Base-by-base conservation (phyloP, 1,140 invertebrate genomes). In the Cydia pomonella region DNA sequence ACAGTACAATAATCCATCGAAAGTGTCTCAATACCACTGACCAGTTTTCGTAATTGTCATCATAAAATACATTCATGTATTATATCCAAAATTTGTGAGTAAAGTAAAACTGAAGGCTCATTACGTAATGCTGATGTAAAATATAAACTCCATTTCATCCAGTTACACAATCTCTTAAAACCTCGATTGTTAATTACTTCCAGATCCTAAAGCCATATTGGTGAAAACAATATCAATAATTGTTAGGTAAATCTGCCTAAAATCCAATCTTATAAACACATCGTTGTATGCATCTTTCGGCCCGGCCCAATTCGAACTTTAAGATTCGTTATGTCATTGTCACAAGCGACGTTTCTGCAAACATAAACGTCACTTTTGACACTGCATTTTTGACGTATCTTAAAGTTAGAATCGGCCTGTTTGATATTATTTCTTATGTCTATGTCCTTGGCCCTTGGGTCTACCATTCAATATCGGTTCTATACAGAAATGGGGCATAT, bases 51-150 rank as follows among this genome's bases (percentile, higher is more conserved):
- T 2, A 18, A 12, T 23, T 59, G 21, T 10, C 21, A 59, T n/a
- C 21, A 59, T 23, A 23, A 59, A 59, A 59, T 23, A 59, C 9
- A 23, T 59, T 10, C 7, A 7, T 59, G 4, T 59, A 59, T 4
- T 44, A 10, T 23, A 59, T 59, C 21, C 21, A 23, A 59, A 59
- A 59, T 59, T 59, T 59, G 53, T 21, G 6, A 59, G 21, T 59
- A 23, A 59, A 23, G 53, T 10, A 9, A 59, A 23, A 59, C 2
- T 10, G 53, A 59, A 59, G 53, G 53, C n/a, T 59, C 3, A 3
- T 59, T 59, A n/a, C 53, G 53, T 59, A 23, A 59, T 59, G 53
- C 53, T 59, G 53, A 59, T 23, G 53, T 21, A 59, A 59, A 59
- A 23, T 59, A 59, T 23, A 1, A 10, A 23, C 53, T 59, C 7